Evolutionary conservation across 2,888 invertebrate species (phyloP), one percentile per base, ranked within the genome.

Genomic region (Syrista parreyssii): DNA sequence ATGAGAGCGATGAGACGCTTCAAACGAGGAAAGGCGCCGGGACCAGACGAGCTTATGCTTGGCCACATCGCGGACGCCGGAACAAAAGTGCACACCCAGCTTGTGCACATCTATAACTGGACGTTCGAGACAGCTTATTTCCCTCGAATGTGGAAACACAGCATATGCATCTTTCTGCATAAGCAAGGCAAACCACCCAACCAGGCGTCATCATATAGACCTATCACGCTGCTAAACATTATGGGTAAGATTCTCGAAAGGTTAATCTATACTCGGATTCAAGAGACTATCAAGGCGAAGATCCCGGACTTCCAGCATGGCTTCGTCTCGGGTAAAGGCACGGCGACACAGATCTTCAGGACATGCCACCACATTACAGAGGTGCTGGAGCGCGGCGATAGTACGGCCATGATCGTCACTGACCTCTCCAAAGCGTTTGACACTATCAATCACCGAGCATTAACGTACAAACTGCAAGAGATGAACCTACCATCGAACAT

Each of bases 281-380:
- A 34, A 34, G 34, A 9, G 34, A 1, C 68, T 73, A 75, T 73
- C 15, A 76, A 71, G 71, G 74, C 76, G 75, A 15, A 74, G 32
- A 55, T 69, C 71, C 77, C 77, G n/a, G 77, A 77, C 11, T 75
- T 73, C 33, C 77, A 79, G 32, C 79, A 76, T n/a, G 79, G 78
- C 30, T 79, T 79, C 31, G 74, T 77, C 12, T 74, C 76, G 73
- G 55, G 33, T 4, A 33, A 77, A 11, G 78, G 79, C 12, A 76
- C 74, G 30, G 15, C 69, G 15, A 78, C 73, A 12, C 79, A 79
- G 74, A 33, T 78, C 55, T 69, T 74, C 9, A 78, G 79, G 73
- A 79, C 78, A 6, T 71, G 77, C 75, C 68, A 75, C 11, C 31
- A 74, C 12, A 76, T 79, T 31, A 75, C 72, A 72, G 69, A 77